Base-by-base conservation (phyloP, 2,888 invertebrate species). In the Cordylochernes scorpioides region DNA sequence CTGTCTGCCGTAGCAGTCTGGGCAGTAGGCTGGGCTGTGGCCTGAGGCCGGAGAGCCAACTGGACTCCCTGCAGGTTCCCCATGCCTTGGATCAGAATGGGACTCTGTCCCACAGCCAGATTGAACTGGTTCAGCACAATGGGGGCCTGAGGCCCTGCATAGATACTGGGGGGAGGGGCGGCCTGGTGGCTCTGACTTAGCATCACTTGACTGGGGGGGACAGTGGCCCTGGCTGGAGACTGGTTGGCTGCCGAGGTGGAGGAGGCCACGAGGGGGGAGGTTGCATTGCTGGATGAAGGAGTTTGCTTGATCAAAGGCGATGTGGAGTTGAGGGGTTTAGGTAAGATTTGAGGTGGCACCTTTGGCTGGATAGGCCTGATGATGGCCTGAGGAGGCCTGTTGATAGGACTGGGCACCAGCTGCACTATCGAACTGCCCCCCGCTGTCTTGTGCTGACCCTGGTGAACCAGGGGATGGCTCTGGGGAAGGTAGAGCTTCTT, bases 31-130 rank as follows among this genome's bases (percentile, higher is more conserved):
- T 34, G 17, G 15, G 17, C 27, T 17, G 30, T 35, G 10, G 29
- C 27, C 17, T 49, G 40, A 48, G 52, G 67, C 42, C 69, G 58
- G 41, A 71, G 54, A 41, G 70, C 68, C 39, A 71, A 60, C 48
- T 71, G 71, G 31, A 71, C 67, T 26, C 67, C 67, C 15, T 24
- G 35, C 10, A 41, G 12, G 28, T 33, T 33, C 15, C 33, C 27
- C 15, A 36, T 15, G 42, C 67, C 67, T 42, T 66, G 65, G 36
- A 65, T 62, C 44, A 66, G 50, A 38, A 66, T 59, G 28, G 64
- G 64, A 34, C 32, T 34, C 34, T 54, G 52, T 37, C 36, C 42
- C 38, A 41, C 13, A 35, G 36, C 31, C 22, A 40, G 40, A 30
- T 41, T 38, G 35, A 57, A 54, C 50, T 55, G 56, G 45, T 57